Evolutionary conservation across 1,140 invertebrate species (phyloP), one percentile per base, ranked within the genome.

Genomic region (Trichogramma pretiosum): DNA sequence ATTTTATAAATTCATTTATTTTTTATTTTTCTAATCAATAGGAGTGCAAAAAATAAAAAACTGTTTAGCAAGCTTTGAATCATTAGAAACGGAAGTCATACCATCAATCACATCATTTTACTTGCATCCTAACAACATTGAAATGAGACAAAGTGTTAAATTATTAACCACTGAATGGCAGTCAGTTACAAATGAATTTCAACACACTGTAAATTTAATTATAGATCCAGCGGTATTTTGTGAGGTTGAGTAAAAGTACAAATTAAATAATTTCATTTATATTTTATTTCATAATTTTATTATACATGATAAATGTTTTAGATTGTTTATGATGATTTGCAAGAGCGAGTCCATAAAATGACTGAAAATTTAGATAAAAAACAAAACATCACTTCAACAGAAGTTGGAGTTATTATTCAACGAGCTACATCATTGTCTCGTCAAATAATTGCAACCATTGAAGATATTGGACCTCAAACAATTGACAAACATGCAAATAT

Each of bases 211-310:
- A 11, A 77, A 77, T 64, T 56, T 77, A 9, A 80, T 83, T 54
- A 78, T 83, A 5, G 80, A 83, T 64, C 79, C 80, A 1, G 65
- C 74, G 26, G 80, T 79, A 32, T 82, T 81, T 63, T 76, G 77
- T 54, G 74, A 82, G 61, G 80, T 81, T 67, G 55, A 32, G 32
- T 35, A 52, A 46, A 46, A 36, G 54, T 41, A 50, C 19, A 45
- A 22, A 37, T 35, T 32, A 22, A 26, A 23, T 16, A 34, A 5
- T 42, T 42, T 39, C 40, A 26, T 46, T 17, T 21, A 26, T 34
- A 14, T 7, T 21, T 34, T n/a, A 18, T 24, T 46, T 24, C 37
- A n/a, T 13, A 11, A 46, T 24, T 36, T 35, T 26, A 22, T 42
- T 26, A 1, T 33, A 5, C 5, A 28, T 28, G 11, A 28, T 7